Evolutionary conservation across 92 coral and sea anemone genomes (phyloP).

Genomic region (Epizoanthus rinbou): DNA sequence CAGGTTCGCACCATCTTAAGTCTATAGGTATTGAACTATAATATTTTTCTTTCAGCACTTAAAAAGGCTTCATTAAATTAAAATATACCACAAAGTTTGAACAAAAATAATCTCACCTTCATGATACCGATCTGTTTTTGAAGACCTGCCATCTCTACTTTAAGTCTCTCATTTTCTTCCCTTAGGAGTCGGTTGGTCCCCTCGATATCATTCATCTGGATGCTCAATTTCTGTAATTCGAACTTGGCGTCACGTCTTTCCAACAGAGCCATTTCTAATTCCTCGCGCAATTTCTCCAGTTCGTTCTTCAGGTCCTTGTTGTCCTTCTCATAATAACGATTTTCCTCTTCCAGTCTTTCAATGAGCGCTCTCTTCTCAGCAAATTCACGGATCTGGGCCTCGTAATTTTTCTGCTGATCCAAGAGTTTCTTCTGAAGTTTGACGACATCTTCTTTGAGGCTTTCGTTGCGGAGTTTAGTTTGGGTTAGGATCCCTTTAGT

Average conservation of each 20-base stretch:
- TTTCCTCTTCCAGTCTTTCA: slow-evolving; percentile 86
- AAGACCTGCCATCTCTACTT: slow-evolving; percentile 72
- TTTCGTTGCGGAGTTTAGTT: slow-evolving; percentile 85
- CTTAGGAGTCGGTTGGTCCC: slow-evolving; percentile 74
- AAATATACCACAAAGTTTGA: background rate
- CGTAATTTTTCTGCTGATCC: slow-evolving; percentile 90
- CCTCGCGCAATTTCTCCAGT: slow-evolving; percentile 75
- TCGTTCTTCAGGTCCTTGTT: slow-evolving; percentile 82
- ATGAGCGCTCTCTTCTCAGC: slow-evolving; percentile 87
- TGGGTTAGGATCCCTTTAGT: slow-evolving; percentile 91
- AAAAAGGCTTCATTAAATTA: too few relatives aligned
- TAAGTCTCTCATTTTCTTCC: slow-evolving; percentile 91
- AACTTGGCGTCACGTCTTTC: slow-evolving; percentile 88
- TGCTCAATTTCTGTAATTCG: slow-evolving; percentile 89
- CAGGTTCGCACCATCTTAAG: background rate
- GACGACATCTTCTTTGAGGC: slow-evolving; percentile 81
- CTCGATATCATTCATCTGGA: slow-evolving; percentile 83
- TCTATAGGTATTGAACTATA: background rate
- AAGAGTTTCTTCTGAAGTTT: slow-evolving; percentile 87
- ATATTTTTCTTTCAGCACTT: background rate
- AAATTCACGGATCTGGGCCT: slow-evolving; percentile 84
- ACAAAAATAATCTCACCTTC: slow-evolving; percentile 32
- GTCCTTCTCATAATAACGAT: slow-evolving; percentile 76
- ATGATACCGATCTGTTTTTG: slow-evolving; percentile 67
- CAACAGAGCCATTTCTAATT: slow-evolving; percentile 68